phyloP scores from a whole-genome alignment of 2,113 vertebrate genomes.

The Rhinoptilus africanus region DNA sequence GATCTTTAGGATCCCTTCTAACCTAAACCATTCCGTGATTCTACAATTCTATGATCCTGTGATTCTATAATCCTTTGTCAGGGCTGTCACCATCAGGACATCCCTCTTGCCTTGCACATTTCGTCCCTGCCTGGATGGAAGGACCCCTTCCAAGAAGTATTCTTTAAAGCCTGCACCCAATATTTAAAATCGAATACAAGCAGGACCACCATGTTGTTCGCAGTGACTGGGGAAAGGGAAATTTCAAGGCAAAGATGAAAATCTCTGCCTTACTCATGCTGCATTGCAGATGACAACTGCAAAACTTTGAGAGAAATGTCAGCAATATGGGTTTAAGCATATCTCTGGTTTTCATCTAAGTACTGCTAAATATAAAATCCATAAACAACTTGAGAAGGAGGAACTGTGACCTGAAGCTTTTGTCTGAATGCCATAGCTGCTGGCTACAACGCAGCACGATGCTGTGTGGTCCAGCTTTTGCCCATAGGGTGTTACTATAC shows the following conservation, averaged over 20 bases:
- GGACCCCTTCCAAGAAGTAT: neutral
- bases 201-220: neutral
- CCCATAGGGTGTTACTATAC: accelerated
- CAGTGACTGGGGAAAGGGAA: neutral
- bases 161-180: neutral
- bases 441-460: neutral
- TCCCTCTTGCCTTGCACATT: neutral
- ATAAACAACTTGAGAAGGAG: neutral
- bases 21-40: neutral
- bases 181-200: neutral
- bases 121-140: neutral
- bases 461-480: neutral
- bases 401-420: neutral
- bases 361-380: neutral
- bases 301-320: neutral
- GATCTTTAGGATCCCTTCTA: neutral
- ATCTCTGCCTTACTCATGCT: neutral
- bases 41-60: neutral
- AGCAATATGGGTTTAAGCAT: neutral
- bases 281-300: neutral
- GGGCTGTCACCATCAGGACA: neutral
- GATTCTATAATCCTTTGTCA: neutral
- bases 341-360: neutral
- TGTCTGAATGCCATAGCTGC: neutral
- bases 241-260: neutral